Percentiles rank a stretch among this genome's conserved stretches.
These are phyloP conservation scores for Larimichthys crocea DNA, from an alignment of 2,113 vertebrate species.

Conservation along the genomic window DNA sequence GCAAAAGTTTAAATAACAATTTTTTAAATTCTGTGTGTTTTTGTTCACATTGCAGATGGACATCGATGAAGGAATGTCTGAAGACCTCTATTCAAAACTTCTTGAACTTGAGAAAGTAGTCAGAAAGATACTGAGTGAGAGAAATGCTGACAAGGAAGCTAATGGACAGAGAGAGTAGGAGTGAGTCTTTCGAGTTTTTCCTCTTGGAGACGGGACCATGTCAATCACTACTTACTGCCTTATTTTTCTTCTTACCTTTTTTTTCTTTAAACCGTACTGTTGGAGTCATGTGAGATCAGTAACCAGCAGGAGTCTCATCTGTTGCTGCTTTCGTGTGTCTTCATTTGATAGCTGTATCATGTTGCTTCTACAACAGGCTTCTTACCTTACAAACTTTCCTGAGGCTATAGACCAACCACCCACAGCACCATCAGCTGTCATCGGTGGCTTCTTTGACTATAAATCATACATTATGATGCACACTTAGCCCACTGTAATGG, in stretches of 20 bases:
- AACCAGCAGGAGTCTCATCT: not conserved
- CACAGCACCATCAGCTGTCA: conserved; percentile 1
- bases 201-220: not conserved
- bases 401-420: conserved; percentile 1
- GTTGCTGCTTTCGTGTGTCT: conserved; percentile 12
- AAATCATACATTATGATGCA: conserved; percentile 7
- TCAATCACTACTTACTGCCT: not conserved
- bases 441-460: conserved; percentile 7
- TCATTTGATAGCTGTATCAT: conserved; percentile 46
- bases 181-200: not conserved
- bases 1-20: not conserved
- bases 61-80: conserved; percentile 85
- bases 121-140: conserved; percentile 58
- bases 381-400: conserved; percentile 8
- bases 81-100: conserved; percentile 86
- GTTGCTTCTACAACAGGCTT: conserved; percentile 26
- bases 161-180: conserved; percentile 31
- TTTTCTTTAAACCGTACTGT: not conserved
- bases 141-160: conserved; percentile 27
- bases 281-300: not conserved
- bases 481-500: not conserved
- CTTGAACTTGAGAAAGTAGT: conserved; percentile 86
- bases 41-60: conserved; percentile 85
- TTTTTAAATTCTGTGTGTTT: not conserved
- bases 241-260: not conserved